These are phyloP conservation scores for Caerostris extrusa DNA, from an alignment of 1,140 invertebrate species.

Conservation along the genomic window DNA sequence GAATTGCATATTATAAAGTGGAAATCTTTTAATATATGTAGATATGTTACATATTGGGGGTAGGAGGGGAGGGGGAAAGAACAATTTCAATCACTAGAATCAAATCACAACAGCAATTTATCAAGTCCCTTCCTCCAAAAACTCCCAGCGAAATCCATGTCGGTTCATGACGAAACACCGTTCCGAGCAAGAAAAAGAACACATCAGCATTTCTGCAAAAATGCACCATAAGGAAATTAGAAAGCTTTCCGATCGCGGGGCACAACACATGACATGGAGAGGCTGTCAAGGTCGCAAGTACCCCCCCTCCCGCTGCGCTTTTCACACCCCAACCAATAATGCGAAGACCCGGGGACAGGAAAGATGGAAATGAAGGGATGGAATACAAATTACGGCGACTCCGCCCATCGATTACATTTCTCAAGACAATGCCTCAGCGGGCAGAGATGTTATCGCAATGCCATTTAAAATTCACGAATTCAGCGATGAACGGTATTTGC, in stretches of 20 bases:
- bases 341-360: not conserved
- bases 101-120: too few relatives aligned
- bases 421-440: too few relatives aligned
- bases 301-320: conserved; percentile 1
- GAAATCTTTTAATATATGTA: too few relatives aligned
- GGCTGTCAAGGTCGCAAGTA: conserved; percentile 34
- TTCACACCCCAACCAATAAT: conserved; percentile 26
- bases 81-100: too few relatives aligned
- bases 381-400: not conserved
- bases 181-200: not conserved
- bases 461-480: too few relatives aligned
- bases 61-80: too few relatives aligned
- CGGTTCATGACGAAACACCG: not conserved
- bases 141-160: not conserved
- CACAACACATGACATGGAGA: not conserved
- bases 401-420: not conserved
- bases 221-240: conserved; percentile 4
- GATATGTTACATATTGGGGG: too few relatives aligned
- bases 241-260: not conserved
- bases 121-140: too few relatives aligned
- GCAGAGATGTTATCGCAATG: too few relatives aligned
- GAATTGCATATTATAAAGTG: too few relatives aligned
- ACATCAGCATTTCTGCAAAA: not conserved
- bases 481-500: too few relatives aligned
- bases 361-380: not conserved